Conservation (phyloP, 2,797 vertebrate genomes). For the Tarsius wallacei region DNA sequence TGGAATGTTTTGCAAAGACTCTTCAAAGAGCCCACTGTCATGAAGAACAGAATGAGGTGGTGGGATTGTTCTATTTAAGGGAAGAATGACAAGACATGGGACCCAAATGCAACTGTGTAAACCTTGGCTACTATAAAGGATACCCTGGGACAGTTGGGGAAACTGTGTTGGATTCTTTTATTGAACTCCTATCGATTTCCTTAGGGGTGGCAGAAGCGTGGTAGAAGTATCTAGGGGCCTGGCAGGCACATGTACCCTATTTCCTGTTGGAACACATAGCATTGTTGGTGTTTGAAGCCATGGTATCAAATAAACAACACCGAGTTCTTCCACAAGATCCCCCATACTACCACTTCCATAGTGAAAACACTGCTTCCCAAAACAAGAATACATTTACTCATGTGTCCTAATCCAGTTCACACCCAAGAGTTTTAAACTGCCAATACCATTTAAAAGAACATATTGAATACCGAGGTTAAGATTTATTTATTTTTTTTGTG, state of each 20-base stretch:
- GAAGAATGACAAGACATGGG: not conserved
- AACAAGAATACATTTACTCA: not conserved
- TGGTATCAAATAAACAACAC: not conserved
- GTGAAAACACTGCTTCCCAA: not conserved
- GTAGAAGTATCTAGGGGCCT: not conserved
- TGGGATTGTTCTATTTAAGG: not conserved
- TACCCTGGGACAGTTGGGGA: not conserved
- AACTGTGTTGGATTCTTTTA: not conserved
- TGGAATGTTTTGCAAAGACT: not conserved
- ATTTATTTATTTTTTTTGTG: too few relatives aligned
- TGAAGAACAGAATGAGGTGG: too few relatives aligned
- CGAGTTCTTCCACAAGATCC: not conserved
- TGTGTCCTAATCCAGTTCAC: not conserved
- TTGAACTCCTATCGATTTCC: not conserved
- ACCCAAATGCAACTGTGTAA: not conserved
- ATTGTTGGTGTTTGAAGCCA: not conserved
- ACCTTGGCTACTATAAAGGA: too few relatives aligned
- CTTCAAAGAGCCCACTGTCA: not conserved
- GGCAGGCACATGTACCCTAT: not conserved
- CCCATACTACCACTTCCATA: not conserved
- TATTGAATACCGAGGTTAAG: not conserved
- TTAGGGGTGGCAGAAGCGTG: not conserved
- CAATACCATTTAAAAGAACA: not conserved
- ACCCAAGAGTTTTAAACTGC: not conserved
- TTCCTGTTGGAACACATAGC: not conserved